Conservation (phyloP, 2,797 vertebrate species). For the Cyclopterus lumpus region DNA sequence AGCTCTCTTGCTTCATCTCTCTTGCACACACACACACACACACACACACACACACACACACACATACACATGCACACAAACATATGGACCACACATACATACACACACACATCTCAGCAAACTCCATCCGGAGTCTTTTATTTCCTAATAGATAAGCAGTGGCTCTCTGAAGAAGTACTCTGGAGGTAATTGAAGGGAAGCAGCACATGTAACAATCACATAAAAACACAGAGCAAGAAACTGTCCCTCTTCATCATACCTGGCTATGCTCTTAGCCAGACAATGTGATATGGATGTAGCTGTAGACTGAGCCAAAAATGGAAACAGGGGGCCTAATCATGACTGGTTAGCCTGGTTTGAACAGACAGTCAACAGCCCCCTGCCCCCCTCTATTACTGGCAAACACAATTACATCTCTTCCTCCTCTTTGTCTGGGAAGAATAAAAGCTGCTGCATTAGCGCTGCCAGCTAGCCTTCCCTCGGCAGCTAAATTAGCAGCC, state of each 20-base stretch:
- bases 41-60: not conserved
- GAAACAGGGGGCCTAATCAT: slow-evolving; percentile 71
- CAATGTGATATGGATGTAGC: slow-evolving; percentile 51
- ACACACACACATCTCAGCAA: slow-evolving; percentile 13
- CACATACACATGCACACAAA: not conserved
- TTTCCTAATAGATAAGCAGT: slow-evolving; percentile 59
- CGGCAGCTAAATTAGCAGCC: slow-evolving; percentile 56
- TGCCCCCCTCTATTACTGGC: slow-evolving; percentile 78
- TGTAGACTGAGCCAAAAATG: slow-evolving; percentile 65
- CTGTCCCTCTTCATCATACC: slow-evolving; percentile 46
- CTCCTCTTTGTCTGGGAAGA: slow-evolving; percentile 63
- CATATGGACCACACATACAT: not conserved
- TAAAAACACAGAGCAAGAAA: slow-evolving; percentile 49
- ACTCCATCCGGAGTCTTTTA: slow-evolving; percentile 33
- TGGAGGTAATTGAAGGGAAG: slow-evolving; percentile 73
- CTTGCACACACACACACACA: not conserved
- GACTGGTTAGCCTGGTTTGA: slow-evolving; percentile 76
- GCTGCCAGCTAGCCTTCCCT: slow-evolving; percentile 43
- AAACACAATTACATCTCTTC: slow-evolving; percentile 82
- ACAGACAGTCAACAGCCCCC: slow-evolving; percentile 72
- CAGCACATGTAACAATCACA: slow-evolving; percentile 64
- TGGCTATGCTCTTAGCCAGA: slow-evolving; percentile 58
- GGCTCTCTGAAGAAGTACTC: slow-evolving; percentile 59
- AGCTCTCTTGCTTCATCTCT: not conserved
- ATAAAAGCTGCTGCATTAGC: slow-evolving; percentile 52